Evolutionary conservation across 1,140 invertebrate species (phyloP).

Genomic region (Pseudomyrmex dendroicus): DNA sequence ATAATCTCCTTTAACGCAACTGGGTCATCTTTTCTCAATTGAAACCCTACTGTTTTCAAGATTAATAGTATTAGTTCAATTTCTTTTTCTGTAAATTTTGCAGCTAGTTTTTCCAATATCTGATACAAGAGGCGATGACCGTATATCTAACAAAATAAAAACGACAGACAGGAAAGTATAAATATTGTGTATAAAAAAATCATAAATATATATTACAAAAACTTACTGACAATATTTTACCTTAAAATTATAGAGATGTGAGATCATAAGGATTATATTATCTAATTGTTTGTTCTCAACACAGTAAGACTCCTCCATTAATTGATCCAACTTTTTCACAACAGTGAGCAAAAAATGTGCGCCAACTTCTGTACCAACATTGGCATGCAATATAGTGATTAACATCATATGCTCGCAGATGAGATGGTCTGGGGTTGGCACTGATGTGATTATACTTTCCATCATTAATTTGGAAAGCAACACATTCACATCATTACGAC

Average conservation of each 20-base stretch:
- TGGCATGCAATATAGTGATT: conserved; percentile 94
- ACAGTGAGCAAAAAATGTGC: conserved; percentile 91
- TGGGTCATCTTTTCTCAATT: conserved; percentile 95
- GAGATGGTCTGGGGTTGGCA: conserved; percentile 91
- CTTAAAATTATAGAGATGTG: conserved; percentile 96
- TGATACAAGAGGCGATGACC: conserved; percentile 91
- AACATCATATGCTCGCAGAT: conserved; percentile 94
- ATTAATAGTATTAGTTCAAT: conserved; percentile 94
- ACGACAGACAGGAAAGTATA: too few relatives aligned
- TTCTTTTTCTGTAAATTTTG: conserved; percentile 91
- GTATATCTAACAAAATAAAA: conserved; percentile 87
- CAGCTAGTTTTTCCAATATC: conserved; percentile 88
- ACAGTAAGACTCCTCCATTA: conserved; percentile 84
- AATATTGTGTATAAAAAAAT: neutral
- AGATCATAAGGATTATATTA: conserved; percentile 92
- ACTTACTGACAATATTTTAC: conserved; percentile 87
- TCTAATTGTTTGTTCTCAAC: conserved; percentile 94
- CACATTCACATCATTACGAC: conserved; percentile 93
- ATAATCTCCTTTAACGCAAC: conserved; percentile 93
- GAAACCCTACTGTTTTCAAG: conserved; percentile 92
- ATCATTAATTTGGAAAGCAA: conserved; percentile 89
- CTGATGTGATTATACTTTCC: conserved; percentile 88
- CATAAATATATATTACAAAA: conserved; percentile 86
- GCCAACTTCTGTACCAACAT: conserved; percentile 95
- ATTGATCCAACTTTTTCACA: conserved; percentile 88